Evolutionary conservation across 1,140 invertebrate genomes (phyloP).

Genomic region (Aphidius ervi): DNA sequence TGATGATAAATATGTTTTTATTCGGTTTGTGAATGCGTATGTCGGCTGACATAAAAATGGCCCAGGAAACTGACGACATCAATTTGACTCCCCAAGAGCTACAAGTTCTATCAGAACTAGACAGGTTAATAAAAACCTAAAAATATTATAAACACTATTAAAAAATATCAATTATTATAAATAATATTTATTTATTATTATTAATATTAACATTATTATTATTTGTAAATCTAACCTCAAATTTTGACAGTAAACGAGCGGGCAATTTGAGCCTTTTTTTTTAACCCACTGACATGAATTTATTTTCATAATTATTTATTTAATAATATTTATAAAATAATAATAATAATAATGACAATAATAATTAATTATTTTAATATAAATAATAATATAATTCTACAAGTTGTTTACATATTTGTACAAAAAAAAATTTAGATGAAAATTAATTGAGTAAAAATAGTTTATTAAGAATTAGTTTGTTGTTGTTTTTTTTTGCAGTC

Average conservation of each 20-base stretch:
- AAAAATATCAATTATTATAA: constrained; percentile 10
- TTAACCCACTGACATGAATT: constrained; percentile 42
- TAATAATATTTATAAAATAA: neutral
- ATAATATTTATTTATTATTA: neutral
- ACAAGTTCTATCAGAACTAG: constrained; percentile 77
- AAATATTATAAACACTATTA: constrained; percentile 4
- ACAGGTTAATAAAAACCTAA: constrained; percentile 59
- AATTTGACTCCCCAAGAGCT: constrained; percentile 69
- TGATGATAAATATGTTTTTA: constrained; percentile 20
- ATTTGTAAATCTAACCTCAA: constrained; percentile 27
- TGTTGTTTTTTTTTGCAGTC: constrained; percentile 53
- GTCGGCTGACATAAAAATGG: constrained; percentile 39
- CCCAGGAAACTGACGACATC: constrained; percentile 55
- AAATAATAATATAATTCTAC: too few relatives aligned
- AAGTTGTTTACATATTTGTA: neutral
- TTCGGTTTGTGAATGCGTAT: constrained; percentile 13
- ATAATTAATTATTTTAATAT: too few relatives aligned
- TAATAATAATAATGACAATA: neutral
- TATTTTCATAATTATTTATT: constrained; percentile 13
- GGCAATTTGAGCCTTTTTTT: constrained; percentile 22
- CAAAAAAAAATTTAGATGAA: neutral
- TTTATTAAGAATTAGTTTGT: too few relatives aligned
- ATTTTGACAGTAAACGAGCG: constrained; percentile 35
- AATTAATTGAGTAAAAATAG: too few relatives aligned
- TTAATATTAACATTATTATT: neutral